Conservation (phyloP, 2,113 vertebrate genomes). For the Calypte anna region DNA sequence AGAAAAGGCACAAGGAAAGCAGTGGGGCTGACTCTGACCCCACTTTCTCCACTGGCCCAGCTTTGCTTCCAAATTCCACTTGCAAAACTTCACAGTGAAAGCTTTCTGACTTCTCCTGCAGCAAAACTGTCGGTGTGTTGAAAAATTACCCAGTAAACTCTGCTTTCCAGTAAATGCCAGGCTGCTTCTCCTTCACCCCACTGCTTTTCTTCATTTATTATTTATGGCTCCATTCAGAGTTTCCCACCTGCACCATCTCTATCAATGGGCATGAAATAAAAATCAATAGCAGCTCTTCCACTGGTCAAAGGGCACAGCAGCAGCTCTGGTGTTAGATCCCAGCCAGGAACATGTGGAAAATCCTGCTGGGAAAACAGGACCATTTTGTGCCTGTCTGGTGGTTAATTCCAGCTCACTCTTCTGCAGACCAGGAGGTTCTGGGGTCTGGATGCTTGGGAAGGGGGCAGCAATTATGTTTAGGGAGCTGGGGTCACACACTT, state of each 20-base stretch:
- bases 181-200: not conserved
- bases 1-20: not conserved
- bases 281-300: conserved; percentile 28
- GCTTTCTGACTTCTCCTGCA: not conserved
- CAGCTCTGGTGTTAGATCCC: not conserved
- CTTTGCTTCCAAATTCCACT: conserved; percentile 6
- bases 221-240: conserved; percentile 19
- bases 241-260: conserved; percentile 33
- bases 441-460: not conserved
- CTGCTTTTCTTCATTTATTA: conserved; percentile 29
- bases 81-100: conserved; percentile 25
- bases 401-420: not conserved
- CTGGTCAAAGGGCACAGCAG: rapidly evolving
- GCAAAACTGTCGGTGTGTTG: not conserved
- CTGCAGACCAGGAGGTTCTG: not conserved
- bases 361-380: not conserved
- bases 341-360: not conserved
- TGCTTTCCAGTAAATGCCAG: conserved; percentile 31
- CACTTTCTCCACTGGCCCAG: not conserved
- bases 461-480: not conserved
- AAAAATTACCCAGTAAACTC: conserved; percentile 19
- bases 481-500: not conserved
- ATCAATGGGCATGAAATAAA: conserved; percentile 5
- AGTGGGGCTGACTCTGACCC: not conserved
- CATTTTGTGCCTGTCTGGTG: not conserved